Evolutionary conservation across 1,140 invertebrate genomes (phyloP).

Genomic region (Berghia stephanieae): DNA sequence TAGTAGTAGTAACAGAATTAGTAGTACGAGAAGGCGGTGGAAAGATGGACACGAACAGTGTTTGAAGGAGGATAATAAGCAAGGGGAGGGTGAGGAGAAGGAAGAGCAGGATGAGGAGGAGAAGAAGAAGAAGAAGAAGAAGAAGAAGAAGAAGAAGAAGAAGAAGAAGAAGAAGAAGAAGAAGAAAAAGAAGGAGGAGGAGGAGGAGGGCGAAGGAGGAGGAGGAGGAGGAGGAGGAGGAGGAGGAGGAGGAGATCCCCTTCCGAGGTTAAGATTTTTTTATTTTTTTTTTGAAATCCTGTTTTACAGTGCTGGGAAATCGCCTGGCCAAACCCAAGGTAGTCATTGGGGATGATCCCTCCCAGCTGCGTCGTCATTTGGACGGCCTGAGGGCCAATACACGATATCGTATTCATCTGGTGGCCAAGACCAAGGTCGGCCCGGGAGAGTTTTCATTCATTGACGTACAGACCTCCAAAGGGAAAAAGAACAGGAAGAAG

Average conservation of each 20-base stretch:
- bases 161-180: background rate
- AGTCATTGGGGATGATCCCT: no score
- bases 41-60: background rate
- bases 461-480: no score
- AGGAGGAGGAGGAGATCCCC: background rate
- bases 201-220: background rate
- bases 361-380: no score
- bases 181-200: background rate
- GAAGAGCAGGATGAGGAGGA: no score
- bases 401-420: no score
- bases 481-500: no score
- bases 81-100: background rate
- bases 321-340: no score
- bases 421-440: no score
- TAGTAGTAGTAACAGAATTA: background rate
- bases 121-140: background rate
- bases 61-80: background rate
- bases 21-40: background rate
- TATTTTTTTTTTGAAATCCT: no score
- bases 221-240: background rate
- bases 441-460: no score
- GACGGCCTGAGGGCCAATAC: no score
- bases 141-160: constrained; percentile 1
- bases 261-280: background rate
- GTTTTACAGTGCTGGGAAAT: no score